A percentile compares a stretch with the other conserved stretches of the same genome.
These are phyloP conservation scores for Ferdinandea cuprea DNA, from an alignment of 2,888 invertebrate species.

Conservation along the genomic window DNA sequence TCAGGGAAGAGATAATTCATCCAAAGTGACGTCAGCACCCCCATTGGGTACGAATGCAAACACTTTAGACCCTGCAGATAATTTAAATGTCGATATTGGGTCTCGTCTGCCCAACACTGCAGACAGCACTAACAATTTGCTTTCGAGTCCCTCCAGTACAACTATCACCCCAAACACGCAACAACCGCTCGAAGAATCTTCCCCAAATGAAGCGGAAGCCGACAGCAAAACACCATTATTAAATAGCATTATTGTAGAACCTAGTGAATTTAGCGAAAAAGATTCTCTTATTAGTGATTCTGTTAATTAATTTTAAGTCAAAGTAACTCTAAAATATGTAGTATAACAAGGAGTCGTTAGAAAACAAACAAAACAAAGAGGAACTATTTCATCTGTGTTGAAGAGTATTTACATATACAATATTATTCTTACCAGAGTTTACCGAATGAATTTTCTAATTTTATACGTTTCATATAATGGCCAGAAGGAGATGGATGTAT, in stretches of 20 bases:
- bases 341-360: constrained; percentile 16
- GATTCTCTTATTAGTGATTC: constrained; percentile 68
- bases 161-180: constrained; percentile 14
- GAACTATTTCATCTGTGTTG: constrained; percentile 8
- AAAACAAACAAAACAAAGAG: no score
- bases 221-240: constrained; percentile 81
- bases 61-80: neutral
- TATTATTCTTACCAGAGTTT: constrained; percentile 33
- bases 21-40: neutral
- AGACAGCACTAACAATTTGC: constrained; percentile 17
- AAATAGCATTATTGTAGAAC: constrained; percentile 72
- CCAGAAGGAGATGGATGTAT: constrained; percentile 29
- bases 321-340: constrained; percentile 25
- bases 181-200: constrained; percentile 38
- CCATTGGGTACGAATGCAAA: neutral
- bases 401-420: constrained; percentile 22
- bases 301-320: constrained; percentile 65
- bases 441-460: constrained; percentile 66
- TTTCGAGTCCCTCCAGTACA: constrained; percentile 17
- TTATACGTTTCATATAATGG: constrained; percentile 59
- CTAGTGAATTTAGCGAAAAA: constrained; percentile 69
- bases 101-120: neutral
- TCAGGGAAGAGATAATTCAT: constrained; percentile 48
- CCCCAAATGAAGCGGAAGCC: constrained; percentile 76
- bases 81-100: neutral